Conservation (phyloP, 2,888 invertebrate species). For the Synergus japonicus region DNA sequence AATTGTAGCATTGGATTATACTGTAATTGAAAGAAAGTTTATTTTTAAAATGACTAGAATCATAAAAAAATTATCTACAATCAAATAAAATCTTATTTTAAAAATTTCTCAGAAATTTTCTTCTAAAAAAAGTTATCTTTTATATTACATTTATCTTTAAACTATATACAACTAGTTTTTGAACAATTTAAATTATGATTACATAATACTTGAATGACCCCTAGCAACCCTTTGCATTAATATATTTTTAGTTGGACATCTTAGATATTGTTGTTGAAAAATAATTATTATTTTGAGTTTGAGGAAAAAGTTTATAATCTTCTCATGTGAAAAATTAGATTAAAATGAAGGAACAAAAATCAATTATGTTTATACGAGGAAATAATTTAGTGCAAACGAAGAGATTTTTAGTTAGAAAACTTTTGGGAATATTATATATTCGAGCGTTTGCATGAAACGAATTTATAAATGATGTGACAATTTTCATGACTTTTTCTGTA, state of each 20-base stretch:
- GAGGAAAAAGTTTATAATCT: too few relatives aligned
- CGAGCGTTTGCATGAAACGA: neutral
- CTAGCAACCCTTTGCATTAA: neutral
- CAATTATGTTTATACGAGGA: neutral
- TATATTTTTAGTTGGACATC: neutral
- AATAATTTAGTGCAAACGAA: too few relatives aligned
- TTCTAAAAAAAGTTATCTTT: too few relatives aligned
- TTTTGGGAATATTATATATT: neutral
- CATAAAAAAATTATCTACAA: neutral
- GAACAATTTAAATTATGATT: too few relatives aligned
- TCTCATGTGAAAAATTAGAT: too few relatives aligned
- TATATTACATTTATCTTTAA: too few relatives aligned
- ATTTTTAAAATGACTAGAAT: neutral
- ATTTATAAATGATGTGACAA: neutral
- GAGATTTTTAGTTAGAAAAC: neutral
- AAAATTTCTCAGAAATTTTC: too few relatives aligned
- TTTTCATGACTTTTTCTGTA: neutral
- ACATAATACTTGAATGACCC: too few relatives aligned
- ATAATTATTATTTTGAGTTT: too few relatives aligned
- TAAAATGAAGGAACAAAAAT: neutral
- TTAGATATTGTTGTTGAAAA: too few relatives aligned
- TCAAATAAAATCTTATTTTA: neutral
- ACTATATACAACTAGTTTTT: too few relatives aligned
- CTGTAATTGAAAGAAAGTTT: slow-evolving; percentile 72
- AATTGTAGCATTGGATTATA: slow-evolving; percentile 82